Conservation (phyloP, 2,888 invertebrate genomes). For the Agriopis aurantiaria region DNA sequence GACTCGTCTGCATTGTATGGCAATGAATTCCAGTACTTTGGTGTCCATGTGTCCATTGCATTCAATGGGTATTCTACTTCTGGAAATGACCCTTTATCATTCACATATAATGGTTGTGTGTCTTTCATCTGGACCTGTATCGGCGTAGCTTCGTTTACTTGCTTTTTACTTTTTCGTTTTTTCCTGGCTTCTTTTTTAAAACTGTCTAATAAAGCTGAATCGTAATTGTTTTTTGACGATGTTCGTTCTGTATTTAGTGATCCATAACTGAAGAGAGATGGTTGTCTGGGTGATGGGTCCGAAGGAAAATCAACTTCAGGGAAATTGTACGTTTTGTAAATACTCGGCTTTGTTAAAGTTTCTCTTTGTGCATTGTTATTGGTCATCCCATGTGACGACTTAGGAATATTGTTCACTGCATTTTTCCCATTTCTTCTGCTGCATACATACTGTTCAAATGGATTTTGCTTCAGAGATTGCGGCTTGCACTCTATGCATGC, state of each 20-base stretch:
- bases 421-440: neutral
- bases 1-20: slow-evolving; percentile 39
- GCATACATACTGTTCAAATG: slow-evolving; percentile 21
- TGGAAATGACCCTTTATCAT: slow-evolving; percentile 60
- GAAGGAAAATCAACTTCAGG: slow-evolving; percentile 63
- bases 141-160: slow-evolving; percentile 28
- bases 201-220: slow-evolving; percentile 39
- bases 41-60: slow-evolving; percentile 65
- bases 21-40: slow-evolving; percentile 62
- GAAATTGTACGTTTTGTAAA: slow-evolving; percentile 56
- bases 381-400: neutral
- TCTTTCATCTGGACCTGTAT: slow-evolving; percentile 19
- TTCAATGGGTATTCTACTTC: slow-evolving; percentile 72
- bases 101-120: slow-evolving; percentile 43
- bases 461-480: slow-evolving; percentile 43
- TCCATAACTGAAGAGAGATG: slow-evolving; percentile 28
- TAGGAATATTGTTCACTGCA: neutral
- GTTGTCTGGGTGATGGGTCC: slow-evolving; percentile 36
- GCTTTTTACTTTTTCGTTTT: slow-evolving; percentile 46
- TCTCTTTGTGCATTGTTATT: slow-evolving; percentile 35
- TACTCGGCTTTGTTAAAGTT: slow-evolving; percentile 33
- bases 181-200: slow-evolving; percentile 52
- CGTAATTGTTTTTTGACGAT: slow-evolving; percentile 23
- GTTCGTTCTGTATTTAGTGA: slow-evolving; percentile 17
- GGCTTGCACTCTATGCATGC: slow-evolving; percentile 53